phyloP scores from a whole-genome alignment of 2,888 invertebrate genomes.

The Pseudococcus longispinus region DNA sequence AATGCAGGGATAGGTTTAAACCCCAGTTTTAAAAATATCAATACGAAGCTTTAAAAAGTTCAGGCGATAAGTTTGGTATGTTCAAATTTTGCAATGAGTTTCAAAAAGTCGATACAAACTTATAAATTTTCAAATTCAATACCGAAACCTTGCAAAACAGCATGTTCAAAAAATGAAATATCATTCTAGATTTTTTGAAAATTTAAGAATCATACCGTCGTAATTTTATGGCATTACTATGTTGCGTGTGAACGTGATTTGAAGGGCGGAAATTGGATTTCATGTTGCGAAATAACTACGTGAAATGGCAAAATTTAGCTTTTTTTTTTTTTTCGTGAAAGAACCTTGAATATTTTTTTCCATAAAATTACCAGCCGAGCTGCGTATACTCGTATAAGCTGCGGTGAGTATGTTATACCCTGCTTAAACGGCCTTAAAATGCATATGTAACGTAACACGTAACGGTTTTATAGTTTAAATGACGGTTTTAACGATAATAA shows the following conservation, averaged over 20 bases:
- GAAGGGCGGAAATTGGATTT: neutral
- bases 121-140: no score
- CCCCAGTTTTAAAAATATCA: no score
- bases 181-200: no score
- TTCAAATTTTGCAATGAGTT: no score
- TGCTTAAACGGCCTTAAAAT: neutral
- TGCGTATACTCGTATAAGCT: neutral
- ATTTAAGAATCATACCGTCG: no score
- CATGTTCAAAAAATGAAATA: no score
- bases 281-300: neutral
- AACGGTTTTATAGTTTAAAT: slow-evolving; percentile 19
- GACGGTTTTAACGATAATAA: neutral
- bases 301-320: neutral
- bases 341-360: neutral
- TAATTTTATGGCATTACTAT: neutral
- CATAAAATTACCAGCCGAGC: neutral
- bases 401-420: neutral
- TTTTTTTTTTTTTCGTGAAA: neutral
- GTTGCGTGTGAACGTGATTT: neutral
- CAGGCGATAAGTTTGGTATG: no score
- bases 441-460: slow-evolving; percentile 13
- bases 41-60: no score
- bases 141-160: no score
- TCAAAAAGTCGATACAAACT: no score
- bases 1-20: no score